A percentile compares a stretch with the other conserved stretches of the same genome.
phyloP scores from a whole-genome alignment of 2,888 invertebrate species.

The Dasysyrphus albostriatus region DNA sequence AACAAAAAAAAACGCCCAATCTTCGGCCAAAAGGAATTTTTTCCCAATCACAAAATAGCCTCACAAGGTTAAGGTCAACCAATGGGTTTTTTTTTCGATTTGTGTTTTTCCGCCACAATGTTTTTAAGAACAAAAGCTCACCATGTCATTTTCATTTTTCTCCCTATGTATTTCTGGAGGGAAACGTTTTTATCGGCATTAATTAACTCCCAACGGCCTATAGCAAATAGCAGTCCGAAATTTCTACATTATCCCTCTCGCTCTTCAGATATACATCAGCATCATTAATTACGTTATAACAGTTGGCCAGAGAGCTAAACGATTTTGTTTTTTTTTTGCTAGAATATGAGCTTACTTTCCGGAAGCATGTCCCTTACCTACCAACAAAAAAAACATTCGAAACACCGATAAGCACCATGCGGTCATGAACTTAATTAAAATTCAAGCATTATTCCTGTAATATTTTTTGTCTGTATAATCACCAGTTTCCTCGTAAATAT shows the following conservation, averaged over 20 bases:
- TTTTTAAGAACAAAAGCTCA: constrained; percentile 9
- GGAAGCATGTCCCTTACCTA: background rate
- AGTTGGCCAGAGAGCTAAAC: background rate
- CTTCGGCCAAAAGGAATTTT: background rate
- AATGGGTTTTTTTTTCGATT: background rate
- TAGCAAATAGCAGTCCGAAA: background rate
- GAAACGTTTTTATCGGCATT: background rate
- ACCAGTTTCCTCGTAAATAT: constrained; percentile 12
- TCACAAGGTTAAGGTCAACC: constrained; percentile 8
- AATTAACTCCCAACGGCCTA: background rate
- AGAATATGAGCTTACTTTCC: constrained; percentile 5
- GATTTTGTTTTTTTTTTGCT: constrained; percentile 9
- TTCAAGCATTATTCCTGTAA: constrained; percentile 25
- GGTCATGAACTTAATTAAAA: constrained; percentile 45
- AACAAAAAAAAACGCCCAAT: background rate
- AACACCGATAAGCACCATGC: background rate
- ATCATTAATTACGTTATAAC: constrained; percentile 12
- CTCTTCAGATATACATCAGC: background rate
- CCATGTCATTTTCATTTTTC: background rate
- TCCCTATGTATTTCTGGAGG: background rate
- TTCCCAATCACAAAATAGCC: background rate
- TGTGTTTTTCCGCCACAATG: background rate
- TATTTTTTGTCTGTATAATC: constrained; percentile 19
- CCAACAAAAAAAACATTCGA: background rate
- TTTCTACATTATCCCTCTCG: background rate